These are phyloP conservation scores for Hoplias malabaricus DNA, from an alignment of 2,113 vertebrate genomes.

Conservation along the genomic window DNA sequence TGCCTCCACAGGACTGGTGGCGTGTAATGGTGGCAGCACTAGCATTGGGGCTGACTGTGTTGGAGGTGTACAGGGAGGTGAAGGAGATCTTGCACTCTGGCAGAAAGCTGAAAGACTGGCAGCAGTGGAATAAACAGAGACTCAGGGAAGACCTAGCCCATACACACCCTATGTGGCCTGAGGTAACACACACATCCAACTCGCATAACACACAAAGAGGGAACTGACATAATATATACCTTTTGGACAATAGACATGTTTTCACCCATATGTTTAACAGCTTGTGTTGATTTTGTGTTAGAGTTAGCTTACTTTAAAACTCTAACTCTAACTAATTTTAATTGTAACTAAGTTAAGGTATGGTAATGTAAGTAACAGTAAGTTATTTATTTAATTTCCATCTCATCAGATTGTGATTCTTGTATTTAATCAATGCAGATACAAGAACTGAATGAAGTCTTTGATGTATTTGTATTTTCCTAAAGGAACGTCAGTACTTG, in stretches of 20 bases:
- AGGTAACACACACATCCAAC: slow-evolving; percentile 53
- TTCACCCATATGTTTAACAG: not conserved
- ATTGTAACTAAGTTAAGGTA: no score
- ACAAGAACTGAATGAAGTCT: not conserved
- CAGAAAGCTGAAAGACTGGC: slow-evolving; percentile 56
- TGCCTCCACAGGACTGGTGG: slow-evolving; percentile 69
- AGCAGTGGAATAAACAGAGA: slow-evolving; percentile 51
- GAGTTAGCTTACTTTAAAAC: no score
- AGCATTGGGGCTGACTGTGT: slow-evolving; percentile 58
- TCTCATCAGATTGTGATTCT: not conserved
- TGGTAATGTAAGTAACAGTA: no score
- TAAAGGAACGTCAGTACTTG: slow-evolving; percentile 63
- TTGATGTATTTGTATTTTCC: not conserved
- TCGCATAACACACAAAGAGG: not conserved
- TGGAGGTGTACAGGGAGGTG: slow-evolving; percentile 65
- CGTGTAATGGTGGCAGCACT: slow-evolving; percentile 58
- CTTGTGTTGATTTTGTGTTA: not conserved
- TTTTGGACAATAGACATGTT: not conserved
- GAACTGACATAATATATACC: not conserved
- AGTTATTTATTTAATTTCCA: not conserved
- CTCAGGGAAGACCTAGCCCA: slow-evolving; percentile 59
- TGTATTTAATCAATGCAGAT: not conserved
- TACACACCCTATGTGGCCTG: slow-evolving; percentile 72
- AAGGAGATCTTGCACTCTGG: slow-evolving; percentile 58
- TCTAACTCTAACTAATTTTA: no score